Evolutionary conservation across 2,888 invertebrate genomes (phyloP), one percentile per base, ranked within the genome.

Genomic region (Caenorhabditis drosophilae): DNA sequence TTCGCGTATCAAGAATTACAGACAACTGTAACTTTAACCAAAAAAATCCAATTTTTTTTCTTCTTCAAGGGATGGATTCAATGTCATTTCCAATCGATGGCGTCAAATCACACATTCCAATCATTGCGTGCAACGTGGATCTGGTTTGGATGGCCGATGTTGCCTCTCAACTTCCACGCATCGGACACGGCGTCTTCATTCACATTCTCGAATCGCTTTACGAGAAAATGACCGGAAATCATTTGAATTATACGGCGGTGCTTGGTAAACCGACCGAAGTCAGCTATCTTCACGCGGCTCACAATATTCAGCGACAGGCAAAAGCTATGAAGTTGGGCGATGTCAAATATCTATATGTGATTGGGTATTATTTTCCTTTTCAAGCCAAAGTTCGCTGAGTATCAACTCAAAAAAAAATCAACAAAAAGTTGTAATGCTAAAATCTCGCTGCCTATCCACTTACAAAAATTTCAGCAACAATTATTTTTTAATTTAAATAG

Each of bases 51-150:
- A n/a, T n/a, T n/a, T n/a, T n/a, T n/a, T n/a, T n/a, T n/a, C n/a
- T n/a, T n/a, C n/a, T n/a, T n/a, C n/a, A n/a, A n/a, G n/a, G 48
- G 27, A 81, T 83, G 27, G 72, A 75, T 45, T 79, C 81, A 44
- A 79, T 67, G 51, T 46, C 53, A 1, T 18, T 42, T 4, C 53
- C 63, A 7, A n/a, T 31, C 20, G 42, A 22, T 12, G 38, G 42
- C 31, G 44, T 20, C 16, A 41, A 46, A 20, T 88, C 88, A 3
- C 89, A 89, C 82, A 85, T 89, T 68, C 89, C 89, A 31, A 83
- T 89, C n/a, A 83, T 89, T 57, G 89, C 89, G 0, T 89, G 89
- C 77, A 89, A 89, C 76, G 88, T 89, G 87, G 89, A 89, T 84
- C 84, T 89, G 44, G 84, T 88, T 50, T 89, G 89, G 89, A 89